Percentiles rank a stretch among this genome's conserved stretches.
These are phyloP conservation scores for Bellardia pandia DNA, from an alignment of 2,888 invertebrate species.

Conservation along the genomic window DNA sequence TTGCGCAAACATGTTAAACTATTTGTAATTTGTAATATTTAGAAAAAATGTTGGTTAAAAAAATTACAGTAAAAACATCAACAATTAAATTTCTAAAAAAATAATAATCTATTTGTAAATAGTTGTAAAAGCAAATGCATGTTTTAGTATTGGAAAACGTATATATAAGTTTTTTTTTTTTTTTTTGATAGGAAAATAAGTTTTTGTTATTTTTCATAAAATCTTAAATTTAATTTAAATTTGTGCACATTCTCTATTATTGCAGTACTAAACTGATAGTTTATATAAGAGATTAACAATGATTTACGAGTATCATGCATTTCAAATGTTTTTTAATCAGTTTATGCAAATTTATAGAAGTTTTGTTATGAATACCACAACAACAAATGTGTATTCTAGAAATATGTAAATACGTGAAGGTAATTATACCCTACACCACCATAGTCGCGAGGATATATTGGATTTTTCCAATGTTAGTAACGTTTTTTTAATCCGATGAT, in stretches of 20 bases:
- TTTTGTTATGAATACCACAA: not conserved
- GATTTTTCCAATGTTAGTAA: too few relatives aligned
- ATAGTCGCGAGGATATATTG: too few relatives aligned
- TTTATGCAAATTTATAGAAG: not conserved
- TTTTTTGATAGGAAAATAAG: too few relatives aligned
- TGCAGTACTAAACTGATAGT: not conserved
- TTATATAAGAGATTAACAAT: slow-evolving; percentile 15
- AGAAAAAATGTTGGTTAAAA: not conserved
- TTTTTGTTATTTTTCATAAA: not conserved
- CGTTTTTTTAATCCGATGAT: too few relatives aligned
- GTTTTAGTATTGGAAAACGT: too few relatives aligned
- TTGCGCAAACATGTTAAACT: not conserved
- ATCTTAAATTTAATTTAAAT: too few relatives aligned
- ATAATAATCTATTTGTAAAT: too few relatives aligned
- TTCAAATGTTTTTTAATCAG: not conserved
- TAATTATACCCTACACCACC: not conserved
- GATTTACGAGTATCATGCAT: slow-evolving; percentile 15
- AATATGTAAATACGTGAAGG: not conserved
- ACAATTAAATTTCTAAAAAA: too few relatives aligned
- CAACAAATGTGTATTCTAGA: not conserved
- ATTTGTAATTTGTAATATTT: not conserved
- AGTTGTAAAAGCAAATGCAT: not conserved
- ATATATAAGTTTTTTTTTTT: too few relatives aligned
- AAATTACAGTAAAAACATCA: not conserved
- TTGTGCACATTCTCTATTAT: not conserved